phyloP scores from a whole-genome alignment of 2,888 invertebrate species.

The Sepiola atlantica region DNA sequence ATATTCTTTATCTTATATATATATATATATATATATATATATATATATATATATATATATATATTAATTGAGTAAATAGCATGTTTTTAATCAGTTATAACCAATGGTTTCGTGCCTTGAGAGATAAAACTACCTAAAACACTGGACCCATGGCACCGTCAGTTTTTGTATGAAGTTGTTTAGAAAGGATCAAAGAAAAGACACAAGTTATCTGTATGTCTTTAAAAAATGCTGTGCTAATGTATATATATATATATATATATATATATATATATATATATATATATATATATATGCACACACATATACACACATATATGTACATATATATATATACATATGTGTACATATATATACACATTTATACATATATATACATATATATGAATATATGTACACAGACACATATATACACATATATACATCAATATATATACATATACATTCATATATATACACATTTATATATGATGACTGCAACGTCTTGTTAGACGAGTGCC shows the following conservation, averaged over 20 bases:
- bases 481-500: too few relatives aligned
- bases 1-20: too few relatives aligned
- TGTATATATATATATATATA: too few relatives aligned
- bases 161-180: not conserved
- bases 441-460: too few relatives aligned
- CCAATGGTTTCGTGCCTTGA: too few relatives aligned
- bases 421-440: not conserved
- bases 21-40: conserved; percentile 32
- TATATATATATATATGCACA: not conserved
- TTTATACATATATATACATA: not conserved
- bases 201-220: not conserved
- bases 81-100: not conserved
- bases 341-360: not conserved
- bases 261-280: conserved; percentile 32
- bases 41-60: conserved; percentile 32
- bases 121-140: too few relatives aligned
- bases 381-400: not conserved
- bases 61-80: not conserved
- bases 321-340: conserved; percentile 3
- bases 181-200: not conserved
- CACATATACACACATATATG: not conserved
- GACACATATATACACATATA: not conserved
- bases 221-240: too few relatives aligned
- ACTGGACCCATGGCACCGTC: not conserved
- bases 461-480: too few relatives aligned